Evolutionary conservation across 2,113 vertebrate species (phyloP).

Genomic region (Corydoras sp.): DNA sequence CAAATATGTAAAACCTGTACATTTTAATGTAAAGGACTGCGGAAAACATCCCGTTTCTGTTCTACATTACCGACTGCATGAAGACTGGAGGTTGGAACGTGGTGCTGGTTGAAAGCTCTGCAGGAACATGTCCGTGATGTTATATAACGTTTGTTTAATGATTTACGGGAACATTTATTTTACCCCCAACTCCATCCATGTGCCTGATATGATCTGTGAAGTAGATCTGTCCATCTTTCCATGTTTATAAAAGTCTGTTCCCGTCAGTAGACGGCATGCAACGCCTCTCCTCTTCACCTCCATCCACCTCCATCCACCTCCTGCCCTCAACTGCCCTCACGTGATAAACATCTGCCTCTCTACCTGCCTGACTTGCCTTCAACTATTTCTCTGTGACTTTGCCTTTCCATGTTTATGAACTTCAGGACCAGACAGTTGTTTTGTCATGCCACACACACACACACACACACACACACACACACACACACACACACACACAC

Average conservation of each 20-base stretch:
- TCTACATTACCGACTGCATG: no score
- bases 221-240: neutral
- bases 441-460: neutral
- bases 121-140: no score
- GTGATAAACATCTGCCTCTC: conserved; percentile 9
- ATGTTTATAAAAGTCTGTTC: neutral
- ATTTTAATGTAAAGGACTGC: no score
- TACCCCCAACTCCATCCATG: no score
- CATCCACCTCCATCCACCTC: neutral
- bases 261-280: neutral
- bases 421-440: neutral
- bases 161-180: no score
- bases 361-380: conserved; percentile 1
- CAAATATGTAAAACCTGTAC: no score
- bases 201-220: neutral
- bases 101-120: no score
- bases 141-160: no score
- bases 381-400: neutral
- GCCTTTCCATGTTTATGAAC: neutral
- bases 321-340: neutral
- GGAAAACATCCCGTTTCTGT: no score
- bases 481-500: neutral
- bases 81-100: no score
- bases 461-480: no score
- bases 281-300: neutral